Percentiles rank a stretch among this genome's conserved stretches.
These are phyloP conservation scores for Platycheirus albimanus DNA, from an alignment of 2,888 invertebrate genomes.

Conservation along the genomic window DNA sequence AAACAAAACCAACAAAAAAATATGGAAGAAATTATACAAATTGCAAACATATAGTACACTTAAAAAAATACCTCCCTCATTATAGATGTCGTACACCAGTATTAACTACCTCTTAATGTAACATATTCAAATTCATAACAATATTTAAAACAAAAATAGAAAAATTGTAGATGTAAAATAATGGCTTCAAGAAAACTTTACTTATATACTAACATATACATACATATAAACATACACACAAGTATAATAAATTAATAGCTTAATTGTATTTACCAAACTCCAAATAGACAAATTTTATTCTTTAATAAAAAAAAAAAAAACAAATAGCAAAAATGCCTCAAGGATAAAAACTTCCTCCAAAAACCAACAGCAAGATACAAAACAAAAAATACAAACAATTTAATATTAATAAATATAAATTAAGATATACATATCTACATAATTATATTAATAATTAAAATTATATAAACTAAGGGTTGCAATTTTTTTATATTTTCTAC, in stretches of 20 bases:
- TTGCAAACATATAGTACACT: conserved; percentile 68
- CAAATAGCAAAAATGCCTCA: conserved; percentile 54
- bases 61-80: conserved; percentile 68
- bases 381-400: conserved; percentile 22
- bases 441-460: no score
- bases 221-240: conserved; percentile 4
- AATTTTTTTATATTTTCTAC: no score
- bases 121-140: conserved; percentile 27
- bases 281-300: conserved; percentile 57
- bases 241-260: conserved; percentile 53
- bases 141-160: conserved; percentile 40
- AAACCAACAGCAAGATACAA: conserved; percentile 55
- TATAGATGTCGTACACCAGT: conserved; percentile 67
- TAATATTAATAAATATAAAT: conserved; percentile 23
- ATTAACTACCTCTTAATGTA: conserved; percentile 67
- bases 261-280: conserved; percentile 66
- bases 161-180: conserved; percentile 23
- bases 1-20: not conserved
- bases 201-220: not conserved
- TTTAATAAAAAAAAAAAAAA: conserved; percentile 15
- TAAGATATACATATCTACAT: conserved; percentile 62
- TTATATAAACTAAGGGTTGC: no score
- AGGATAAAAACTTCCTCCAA: conserved; percentile 42
- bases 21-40: conserved; percentile 28
- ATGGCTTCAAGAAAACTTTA: conserved; percentile 17